Percentiles rank a stretch among this genome's conserved stretches.
These are phyloP conservation scores for Lutjanus erythropterus DNA, from an alignment of 2,113 vertebrate species.

Conservation along the genomic window DNA sequence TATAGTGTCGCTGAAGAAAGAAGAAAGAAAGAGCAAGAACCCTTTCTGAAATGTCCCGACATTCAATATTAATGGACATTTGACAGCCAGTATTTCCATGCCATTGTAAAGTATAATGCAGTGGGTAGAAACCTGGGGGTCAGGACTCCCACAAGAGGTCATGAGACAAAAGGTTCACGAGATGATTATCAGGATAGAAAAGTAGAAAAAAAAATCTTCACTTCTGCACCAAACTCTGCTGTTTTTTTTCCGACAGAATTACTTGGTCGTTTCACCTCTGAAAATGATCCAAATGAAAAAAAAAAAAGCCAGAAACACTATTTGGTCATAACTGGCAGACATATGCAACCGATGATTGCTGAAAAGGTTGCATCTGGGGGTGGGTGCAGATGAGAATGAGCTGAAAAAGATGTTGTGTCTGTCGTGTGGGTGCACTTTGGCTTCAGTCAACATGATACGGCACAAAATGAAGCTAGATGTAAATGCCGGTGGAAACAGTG, in stretches of 20 bases:
- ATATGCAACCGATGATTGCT: neutral
- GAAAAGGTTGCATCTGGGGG: neutral
- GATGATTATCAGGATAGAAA: neutral
- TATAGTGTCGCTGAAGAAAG: neutral
- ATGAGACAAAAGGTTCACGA: neutral
- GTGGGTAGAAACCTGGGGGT: neutral
- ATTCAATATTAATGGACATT: conserved; percentile 9
- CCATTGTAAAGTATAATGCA: conserved; percentile 2
- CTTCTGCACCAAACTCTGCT: neutral
- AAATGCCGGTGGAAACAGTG: neutral
- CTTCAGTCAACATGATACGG: neutral
- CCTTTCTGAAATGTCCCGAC: neutral
- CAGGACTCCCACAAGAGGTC: neutral
- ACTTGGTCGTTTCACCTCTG: neutral
- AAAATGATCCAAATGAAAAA: neutral
- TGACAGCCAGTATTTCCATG: neutral
- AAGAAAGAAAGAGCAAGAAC: neutral
- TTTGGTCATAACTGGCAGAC: neutral
- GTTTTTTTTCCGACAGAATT: neutral
- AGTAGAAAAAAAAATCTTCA: neutral
- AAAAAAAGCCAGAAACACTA: neutral
- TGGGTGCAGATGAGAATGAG: neutral
- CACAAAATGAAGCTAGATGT: neutral
- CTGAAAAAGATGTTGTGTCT: neutral
- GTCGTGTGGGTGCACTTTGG: neutral